Conservation (phyloP, 1,140 invertebrate genomes). For the Acromyrmex charruanus region DNA sequence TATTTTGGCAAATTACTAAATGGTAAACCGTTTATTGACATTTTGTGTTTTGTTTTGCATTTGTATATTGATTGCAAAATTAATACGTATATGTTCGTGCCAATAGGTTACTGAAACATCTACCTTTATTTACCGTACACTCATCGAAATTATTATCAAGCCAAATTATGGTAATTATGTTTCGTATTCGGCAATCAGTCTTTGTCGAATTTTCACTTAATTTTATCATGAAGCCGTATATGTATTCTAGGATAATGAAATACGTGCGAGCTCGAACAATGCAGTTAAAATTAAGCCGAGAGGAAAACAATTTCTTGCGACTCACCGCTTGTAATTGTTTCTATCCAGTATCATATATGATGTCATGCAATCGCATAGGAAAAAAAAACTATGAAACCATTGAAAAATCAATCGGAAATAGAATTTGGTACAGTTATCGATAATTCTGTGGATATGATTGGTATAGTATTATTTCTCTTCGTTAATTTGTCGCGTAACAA, state of each 20-base stretch:
- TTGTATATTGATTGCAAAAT: slow-evolving; percentile 5
- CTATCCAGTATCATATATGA: neutral
- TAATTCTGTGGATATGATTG: neutral
- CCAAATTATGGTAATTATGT: neutral
- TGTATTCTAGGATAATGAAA: neutral
- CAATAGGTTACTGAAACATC: neutral
- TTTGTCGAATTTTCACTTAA: slow-evolving; percentile 24
- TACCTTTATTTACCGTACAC: slow-evolving; percentile 7
- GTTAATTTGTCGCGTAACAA: neutral
- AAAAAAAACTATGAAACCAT: neutral
- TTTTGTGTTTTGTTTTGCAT: slow-evolving; percentile 1
- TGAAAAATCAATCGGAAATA: neutral
- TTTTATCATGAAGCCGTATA: neutral
- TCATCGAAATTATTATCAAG: slow-evolving; percentile 4
- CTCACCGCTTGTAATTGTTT: slow-evolving; percentile 45
- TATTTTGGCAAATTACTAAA: neutral
- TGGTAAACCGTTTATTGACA: neutral
- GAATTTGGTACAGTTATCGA: neutral
- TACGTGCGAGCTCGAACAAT: neutral
- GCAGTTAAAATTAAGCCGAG: neutral
- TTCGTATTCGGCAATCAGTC: slow-evolving; percentile 8
- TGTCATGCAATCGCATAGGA: neutral
- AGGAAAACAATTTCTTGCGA: slow-evolving; percentile 31
- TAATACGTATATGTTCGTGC: neutral
- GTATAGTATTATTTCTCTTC: neutral